These are phyloP conservation scores for Gymnoscelis rufifasciata DNA, from an alignment of 2,888 invertebrate species.

Conservation along the genomic window DNA sequence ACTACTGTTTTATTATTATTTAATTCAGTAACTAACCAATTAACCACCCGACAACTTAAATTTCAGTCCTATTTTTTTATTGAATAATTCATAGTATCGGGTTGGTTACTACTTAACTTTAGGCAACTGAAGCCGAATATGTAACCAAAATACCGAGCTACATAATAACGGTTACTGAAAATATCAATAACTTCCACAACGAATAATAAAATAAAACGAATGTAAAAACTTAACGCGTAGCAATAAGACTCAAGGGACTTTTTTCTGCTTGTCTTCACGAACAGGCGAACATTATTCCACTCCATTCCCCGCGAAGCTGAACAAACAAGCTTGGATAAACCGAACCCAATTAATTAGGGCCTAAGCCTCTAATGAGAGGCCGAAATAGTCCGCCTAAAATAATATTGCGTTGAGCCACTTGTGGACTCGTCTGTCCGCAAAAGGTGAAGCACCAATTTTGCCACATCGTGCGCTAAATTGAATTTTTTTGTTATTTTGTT, in stretches of 20 bases:
- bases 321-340: slow-evolving; percentile 17
- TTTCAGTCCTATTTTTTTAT: too few species aligned
- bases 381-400: slow-evolving; percentile 32
- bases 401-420: slow-evolving; percentile 27
- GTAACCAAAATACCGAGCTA: too few species aligned
- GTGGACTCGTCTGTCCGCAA: background rate
- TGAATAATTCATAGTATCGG: too few species aligned
- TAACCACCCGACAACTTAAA: too few species aligned
- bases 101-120: too few species aligned
- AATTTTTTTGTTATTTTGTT: background rate
- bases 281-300: slow-evolving; percentile 2
- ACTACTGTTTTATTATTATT: too few species aligned
- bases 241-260: background rate
- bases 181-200: too few species aligned
- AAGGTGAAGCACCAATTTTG: background rate
- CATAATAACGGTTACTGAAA: too few species aligned
- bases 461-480: background rate
- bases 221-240: too few species aligned
- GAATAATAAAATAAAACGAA: too few species aligned
- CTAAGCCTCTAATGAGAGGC: slow-evolving; percentile 30
- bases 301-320: slow-evolving; percentile 8
- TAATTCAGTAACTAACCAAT: too few species aligned
- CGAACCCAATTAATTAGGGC: slow-evolving; percentile 29
- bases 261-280: background rate
- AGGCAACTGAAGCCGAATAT: too few species aligned